A percentile compares a stretch with the other conserved stretches of the same genome.
phyloP scores from a whole-genome alignment of 2,113 vertebrate species.

The Nesogale talazaci region DNA sequence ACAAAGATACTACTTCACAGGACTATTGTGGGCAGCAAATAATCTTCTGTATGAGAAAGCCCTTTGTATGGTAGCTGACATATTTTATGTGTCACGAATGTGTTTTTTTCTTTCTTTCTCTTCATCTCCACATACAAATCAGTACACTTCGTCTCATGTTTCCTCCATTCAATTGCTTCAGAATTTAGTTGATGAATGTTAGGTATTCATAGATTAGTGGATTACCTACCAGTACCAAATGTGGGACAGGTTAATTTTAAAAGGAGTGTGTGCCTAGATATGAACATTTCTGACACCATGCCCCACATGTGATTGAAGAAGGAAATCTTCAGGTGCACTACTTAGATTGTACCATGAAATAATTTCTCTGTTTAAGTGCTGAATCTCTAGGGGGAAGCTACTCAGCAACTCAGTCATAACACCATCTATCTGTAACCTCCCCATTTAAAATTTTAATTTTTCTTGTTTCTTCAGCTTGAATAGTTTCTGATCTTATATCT shows the following conservation, averaged over 20 bases:
- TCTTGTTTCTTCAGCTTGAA: conserved; percentile 21
- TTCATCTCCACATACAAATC: neutral
- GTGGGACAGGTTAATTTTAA: neutral
- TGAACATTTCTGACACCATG: neutral
- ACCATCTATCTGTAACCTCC: neutral
- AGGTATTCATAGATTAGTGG: neutral
- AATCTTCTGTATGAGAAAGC: neutral
- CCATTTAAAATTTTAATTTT: conserved; percentile 19
- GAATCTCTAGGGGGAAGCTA: neutral
- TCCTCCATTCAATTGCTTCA: neutral
- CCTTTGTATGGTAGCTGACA: neutral
- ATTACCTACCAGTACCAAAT: neutral
- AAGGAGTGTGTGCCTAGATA: neutral
- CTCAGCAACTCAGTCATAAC: neutral
- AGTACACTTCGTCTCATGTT: neutral
- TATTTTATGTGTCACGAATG: neutral
- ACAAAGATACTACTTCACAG: neutral
- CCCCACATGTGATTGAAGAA: neutral
- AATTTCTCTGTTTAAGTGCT: neutral
- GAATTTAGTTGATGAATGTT: neutral
- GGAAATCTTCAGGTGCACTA: neutral
- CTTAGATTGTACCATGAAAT: neutral
- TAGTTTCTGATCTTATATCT: neutral
- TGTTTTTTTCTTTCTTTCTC: neutral
- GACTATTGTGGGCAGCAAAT: neutral